Conservation (phyloP, 2,113 vertebrate species). For the Isurus oxyrinchus region DNA sequence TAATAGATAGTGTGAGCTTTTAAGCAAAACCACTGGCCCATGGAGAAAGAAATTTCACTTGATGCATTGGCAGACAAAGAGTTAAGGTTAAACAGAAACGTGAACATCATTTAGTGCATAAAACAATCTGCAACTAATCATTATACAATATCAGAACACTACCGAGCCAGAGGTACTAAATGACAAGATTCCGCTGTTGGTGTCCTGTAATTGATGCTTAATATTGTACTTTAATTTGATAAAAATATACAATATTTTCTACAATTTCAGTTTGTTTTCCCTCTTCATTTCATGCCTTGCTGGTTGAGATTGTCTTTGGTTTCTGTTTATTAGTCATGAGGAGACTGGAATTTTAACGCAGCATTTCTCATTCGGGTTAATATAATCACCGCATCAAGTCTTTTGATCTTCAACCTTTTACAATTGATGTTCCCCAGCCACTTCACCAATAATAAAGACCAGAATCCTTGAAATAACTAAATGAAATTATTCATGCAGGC, state of each 20-base stretch:
- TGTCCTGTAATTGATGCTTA: slow-evolving; percentile 23
- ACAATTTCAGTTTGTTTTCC: slow-evolving; percentile 1
- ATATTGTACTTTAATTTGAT: slow-evolving; percentile 25
- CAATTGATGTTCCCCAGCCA: background rate
- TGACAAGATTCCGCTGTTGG: background rate
- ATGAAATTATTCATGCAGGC: background rate
- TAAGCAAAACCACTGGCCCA: background rate
- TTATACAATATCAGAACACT: background rate
- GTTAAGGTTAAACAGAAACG: background rate
- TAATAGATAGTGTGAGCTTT: background rate
- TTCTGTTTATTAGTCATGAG: background rate
- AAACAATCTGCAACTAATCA: background rate
- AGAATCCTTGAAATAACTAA: background rate
- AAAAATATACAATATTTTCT: background rate
- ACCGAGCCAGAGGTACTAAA: background rate
- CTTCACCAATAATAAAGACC: slow-evolving; percentile 6
- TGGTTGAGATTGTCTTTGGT: background rate
- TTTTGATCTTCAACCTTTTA: slow-evolving; percentile 21
- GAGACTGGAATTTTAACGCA: slow-evolving; percentile 18
- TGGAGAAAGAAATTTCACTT: background rate
- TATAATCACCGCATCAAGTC: background rate
- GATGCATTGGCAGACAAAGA: background rate
- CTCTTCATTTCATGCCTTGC: slow-evolving; percentile 22
- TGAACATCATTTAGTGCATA: background rate
- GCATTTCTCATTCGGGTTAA: background rate